Percentiles rank a stretch among this genome's conserved stretches.
Conservation (phyloP, 2,888 invertebrate species). For the Phytoseiulus persimilis region DNA sequence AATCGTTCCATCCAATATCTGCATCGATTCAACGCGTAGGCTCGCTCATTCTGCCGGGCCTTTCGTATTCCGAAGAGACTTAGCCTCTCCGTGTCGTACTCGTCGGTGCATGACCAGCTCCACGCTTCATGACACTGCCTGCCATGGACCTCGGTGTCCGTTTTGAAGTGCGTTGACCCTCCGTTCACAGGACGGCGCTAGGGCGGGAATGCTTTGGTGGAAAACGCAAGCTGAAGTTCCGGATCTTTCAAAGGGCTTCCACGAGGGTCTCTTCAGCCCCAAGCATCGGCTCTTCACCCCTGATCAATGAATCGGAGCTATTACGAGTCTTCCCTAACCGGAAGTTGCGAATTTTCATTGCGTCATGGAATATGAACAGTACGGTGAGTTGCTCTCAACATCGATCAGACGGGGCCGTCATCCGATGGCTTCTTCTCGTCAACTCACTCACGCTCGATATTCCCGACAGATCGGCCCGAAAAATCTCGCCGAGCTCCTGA, state of each 20-base stretch:
- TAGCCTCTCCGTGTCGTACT: background rate
- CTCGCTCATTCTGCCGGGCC: background rate
- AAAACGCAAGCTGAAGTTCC: conserved; percentile 32
- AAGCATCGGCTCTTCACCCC: conserved; percentile 16
- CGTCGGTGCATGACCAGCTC: background rate
- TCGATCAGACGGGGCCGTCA: background rate
- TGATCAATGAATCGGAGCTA: conserved; percentile 58
- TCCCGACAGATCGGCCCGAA: conserved; percentile 54
- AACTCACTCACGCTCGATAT: background rate
- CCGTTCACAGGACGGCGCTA: background rate
- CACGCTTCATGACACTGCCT: background rate
- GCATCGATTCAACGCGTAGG: background rate
- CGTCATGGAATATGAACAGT: conserved; percentile 96
- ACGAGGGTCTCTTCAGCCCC: conserved; percentile 18
- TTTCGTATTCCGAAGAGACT: background rate
- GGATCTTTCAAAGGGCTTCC: conserved; percentile 32
- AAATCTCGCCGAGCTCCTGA: conserved; percentile 77
- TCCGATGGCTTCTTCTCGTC: background rate
- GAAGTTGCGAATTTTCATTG: conserved; percentile 76
- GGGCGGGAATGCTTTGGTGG: background rate
- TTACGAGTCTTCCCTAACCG: conserved; percentile 75
- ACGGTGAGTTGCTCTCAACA: conserved; percentile 59
- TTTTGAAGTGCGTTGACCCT: background rate
- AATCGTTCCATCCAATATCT: background rate
- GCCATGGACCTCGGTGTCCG: background rate